Conservation (phyloP, 2,113 vertebrate species). For the Erythrolamprus reginae region DNA sequence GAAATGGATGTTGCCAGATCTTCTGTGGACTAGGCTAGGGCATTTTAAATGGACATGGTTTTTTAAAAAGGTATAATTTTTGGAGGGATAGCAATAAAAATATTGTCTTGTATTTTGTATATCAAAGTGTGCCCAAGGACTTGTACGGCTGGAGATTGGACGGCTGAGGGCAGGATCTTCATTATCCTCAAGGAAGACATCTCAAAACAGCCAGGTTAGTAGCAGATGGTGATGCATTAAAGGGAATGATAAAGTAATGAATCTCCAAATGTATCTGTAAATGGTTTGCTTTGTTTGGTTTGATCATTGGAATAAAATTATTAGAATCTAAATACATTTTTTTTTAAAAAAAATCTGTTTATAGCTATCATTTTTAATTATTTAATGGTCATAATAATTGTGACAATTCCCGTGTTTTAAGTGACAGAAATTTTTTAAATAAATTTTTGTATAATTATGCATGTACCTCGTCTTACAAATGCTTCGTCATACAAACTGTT, state of each 20-base stretch:
- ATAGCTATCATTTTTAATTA: neutral
- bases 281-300: neutral
- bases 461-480: no score
- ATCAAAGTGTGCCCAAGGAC: constrained; percentile 86
- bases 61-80: neutral
- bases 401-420: neutral
- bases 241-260: neutral
- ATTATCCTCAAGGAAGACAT: constrained; percentile 76
- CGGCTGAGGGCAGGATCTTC: constrained; percentile 86
- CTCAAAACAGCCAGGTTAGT: constrained; percentile 83
- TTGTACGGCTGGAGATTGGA: constrained; percentile 86
- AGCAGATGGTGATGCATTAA: neutral
- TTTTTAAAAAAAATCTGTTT: neutral
- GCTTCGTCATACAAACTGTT: no score
- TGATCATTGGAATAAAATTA: neutral
- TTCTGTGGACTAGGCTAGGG: neutral
- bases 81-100: constrained; percentile 28
- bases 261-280: neutral
- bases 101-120: constrained; percentile 16
- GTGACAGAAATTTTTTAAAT: neutral
- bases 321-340: neutral
- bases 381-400: neutral
- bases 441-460: neutral
- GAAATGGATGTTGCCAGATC: neutral
- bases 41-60: neutral